Conservation (phyloP, 2,888 invertebrate genomes). For the Apamea crenata region DNA sequence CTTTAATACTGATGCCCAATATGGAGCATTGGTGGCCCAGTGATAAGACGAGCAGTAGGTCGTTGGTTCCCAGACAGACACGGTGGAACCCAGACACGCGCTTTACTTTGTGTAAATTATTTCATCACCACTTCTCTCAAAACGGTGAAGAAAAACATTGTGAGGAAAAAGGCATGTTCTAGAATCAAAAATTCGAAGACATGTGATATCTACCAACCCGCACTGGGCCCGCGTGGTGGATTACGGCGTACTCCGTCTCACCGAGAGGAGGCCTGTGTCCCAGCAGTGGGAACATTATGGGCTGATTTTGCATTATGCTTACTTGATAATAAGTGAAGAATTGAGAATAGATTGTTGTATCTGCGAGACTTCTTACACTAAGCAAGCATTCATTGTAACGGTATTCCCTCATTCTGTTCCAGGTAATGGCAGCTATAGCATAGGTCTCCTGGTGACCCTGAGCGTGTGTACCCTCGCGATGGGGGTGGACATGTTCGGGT, state of each 20-base stretch:
- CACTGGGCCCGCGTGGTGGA: too few relatives aligned
- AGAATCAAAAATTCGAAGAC: too few relatives aligned
- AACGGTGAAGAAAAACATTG: not conserved
- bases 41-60: not conserved
- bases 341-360: not conserved
- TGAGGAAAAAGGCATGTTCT: not conserved
- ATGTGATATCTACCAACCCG: too few relatives aligned
- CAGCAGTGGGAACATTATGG: too few relatives aligned
- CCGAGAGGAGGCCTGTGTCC: too few relatives aligned
- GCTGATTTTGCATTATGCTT: too few relatives aligned
- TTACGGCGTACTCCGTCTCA: too few relatives aligned
- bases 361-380: not conserved
- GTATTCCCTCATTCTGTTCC: conserved; percentile 6
- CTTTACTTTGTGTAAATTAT: not conserved
- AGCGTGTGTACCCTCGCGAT: conserved; percentile 71
- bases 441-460: conserved; percentile 69
- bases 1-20: not conserved
- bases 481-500: conserved; percentile 78
- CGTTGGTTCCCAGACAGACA: not conserved
- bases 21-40: not conserved
- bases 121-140: not conserved
- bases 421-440: conserved; percentile 76
- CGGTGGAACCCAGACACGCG: not conserved
- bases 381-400: too few relatives aligned
- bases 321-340: not conserved